A percentile compares a stretch with the other conserved stretches of the same genome.
These are phyloP conservation scores for Diachasmimorpha longicaudata DNA, from an alignment of 1,140 invertebrate species.

Conservation along the genomic window DNA sequence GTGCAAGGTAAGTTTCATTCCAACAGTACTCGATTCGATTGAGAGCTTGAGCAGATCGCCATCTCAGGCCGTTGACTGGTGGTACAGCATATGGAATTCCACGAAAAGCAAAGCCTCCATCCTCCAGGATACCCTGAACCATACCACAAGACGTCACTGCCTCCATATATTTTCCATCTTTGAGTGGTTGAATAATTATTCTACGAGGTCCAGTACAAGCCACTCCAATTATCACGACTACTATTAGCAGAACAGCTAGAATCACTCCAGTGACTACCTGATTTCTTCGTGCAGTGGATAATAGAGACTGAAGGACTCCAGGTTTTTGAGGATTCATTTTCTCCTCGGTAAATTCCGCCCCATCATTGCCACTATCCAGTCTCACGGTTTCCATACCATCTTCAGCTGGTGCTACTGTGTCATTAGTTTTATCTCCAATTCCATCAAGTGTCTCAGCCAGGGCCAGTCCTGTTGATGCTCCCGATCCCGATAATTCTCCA, in stretches of 20 bases:
- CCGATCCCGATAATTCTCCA: background rate
- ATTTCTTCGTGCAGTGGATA: constrained; percentile 46
- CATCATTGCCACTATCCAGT: constrained; percentile 54
- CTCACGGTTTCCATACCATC: constrained; percentile 76
- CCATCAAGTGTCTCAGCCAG: constrained; percentile 74
- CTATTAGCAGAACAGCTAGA: constrained; percentile 68
- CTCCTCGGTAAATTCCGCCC: constrained; percentile 23
- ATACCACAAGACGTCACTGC: constrained; percentile 79
- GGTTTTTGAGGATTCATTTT: constrained; percentile 42
- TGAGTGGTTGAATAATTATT: constrained; percentile 64
- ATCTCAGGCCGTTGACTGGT: constrained; percentile 73
- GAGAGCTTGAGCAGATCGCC: constrained; percentile 73
- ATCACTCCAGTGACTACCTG: constrained; percentile 46
- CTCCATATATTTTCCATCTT: constrained; percentile 73
- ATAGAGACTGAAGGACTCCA: constrained; percentile 41
- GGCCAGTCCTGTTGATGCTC: constrained; percentile 66
- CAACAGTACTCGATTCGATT: constrained; percentile 77
- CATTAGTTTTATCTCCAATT: constrained; percentile 72
- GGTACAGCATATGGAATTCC: constrained; percentile 87
- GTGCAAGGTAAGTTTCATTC: constrained; percentile 75
- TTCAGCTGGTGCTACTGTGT: constrained; percentile 69
- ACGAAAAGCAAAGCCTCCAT: constrained; percentile 79
- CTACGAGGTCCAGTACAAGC: constrained; percentile 63
- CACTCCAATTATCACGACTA: constrained; percentile 71
- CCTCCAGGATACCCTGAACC: constrained; percentile 78